Evolutionary conservation across 2,797 vertebrate species (phyloP).

Genomic region (Cirrhinus mrigala): DNA sequence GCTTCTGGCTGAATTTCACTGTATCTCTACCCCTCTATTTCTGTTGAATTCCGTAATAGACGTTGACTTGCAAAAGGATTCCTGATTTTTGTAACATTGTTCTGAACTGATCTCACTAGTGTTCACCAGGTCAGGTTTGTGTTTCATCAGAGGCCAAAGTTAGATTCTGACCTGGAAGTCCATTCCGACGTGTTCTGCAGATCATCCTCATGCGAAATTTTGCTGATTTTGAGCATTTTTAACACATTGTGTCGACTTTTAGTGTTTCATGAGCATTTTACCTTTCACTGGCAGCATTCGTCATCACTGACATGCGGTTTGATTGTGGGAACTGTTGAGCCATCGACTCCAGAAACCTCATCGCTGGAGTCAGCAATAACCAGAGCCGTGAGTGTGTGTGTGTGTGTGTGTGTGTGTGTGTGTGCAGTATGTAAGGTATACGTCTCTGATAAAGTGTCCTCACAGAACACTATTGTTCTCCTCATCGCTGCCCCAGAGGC

Average conservation of each 20-base stretch:
- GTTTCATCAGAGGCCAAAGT: too few species aligned
- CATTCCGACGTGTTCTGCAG: too few species aligned
- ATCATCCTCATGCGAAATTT: too few species aligned
- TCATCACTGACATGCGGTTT: not conserved
- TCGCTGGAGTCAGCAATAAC: slow-evolving; percentile 9
- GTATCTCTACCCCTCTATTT: too few species aligned
- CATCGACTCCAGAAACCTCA: not conserved
- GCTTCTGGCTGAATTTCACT: too few species aligned
- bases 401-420: not conserved
- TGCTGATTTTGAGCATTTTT: not conserved
- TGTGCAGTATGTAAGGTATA: slow-evolving; percentile 35
- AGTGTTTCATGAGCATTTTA: not conserved
- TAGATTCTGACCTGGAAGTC: too few species aligned
- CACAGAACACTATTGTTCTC: slow-evolving; percentile 55
- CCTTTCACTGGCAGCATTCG: not conserved
- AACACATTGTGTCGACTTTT: not conserved
- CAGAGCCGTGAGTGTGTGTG: not conserved
- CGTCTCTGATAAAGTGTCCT: slow-evolving; percentile 36
- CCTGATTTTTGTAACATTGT: too few species aligned
- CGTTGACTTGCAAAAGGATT: too few species aligned
- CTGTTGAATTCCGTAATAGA: too few species aligned
- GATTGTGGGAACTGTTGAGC: slow-evolving; percentile 12
- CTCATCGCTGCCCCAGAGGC: slow-evolving; percentile 29
- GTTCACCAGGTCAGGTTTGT: too few species aligned
- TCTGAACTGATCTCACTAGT: too few species aligned